phyloP scores from a whole-genome alignment of 2,113 vertebrate species.

The Mionectes macconnelli region DNA sequence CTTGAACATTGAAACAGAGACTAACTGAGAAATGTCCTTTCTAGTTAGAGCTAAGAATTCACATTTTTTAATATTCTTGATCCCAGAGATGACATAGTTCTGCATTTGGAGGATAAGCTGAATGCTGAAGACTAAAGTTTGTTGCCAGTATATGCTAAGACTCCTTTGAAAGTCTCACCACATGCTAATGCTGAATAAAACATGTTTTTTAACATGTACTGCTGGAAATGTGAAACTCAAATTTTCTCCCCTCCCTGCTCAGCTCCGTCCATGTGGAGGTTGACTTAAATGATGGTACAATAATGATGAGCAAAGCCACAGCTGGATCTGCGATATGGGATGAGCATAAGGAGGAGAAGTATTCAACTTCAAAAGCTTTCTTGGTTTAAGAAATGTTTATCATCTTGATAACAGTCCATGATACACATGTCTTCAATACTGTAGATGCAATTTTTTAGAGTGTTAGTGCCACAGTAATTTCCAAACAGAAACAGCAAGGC shows the following conservation, averaged over 20 bases:
- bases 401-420: background rate
- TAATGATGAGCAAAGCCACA: background rate
- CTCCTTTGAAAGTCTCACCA: background rate
- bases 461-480: background rate
- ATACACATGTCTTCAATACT: background rate
- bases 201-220: background rate
- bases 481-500: fast-evolving
- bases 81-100: constrained; percentile 16
- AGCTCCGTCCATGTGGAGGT: fast-evolving
- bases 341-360: background rate
- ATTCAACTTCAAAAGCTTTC: background rate
- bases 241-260: background rate
- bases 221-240: background rate
- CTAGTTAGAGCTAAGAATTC: background rate
- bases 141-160: background rate
- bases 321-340: background rate
- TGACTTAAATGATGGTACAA: background rate
- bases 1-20: background rate
- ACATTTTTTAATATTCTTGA: constrained; percentile 4
- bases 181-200: background rate
- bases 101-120: background rate
- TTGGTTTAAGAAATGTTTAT: background rate
- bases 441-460: background rate
- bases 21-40: background rate
- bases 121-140: constrained; percentile 50